Conservation (phyloP, 2,113 vertebrate genomes). For the Pelusios castaneus region DNA sequence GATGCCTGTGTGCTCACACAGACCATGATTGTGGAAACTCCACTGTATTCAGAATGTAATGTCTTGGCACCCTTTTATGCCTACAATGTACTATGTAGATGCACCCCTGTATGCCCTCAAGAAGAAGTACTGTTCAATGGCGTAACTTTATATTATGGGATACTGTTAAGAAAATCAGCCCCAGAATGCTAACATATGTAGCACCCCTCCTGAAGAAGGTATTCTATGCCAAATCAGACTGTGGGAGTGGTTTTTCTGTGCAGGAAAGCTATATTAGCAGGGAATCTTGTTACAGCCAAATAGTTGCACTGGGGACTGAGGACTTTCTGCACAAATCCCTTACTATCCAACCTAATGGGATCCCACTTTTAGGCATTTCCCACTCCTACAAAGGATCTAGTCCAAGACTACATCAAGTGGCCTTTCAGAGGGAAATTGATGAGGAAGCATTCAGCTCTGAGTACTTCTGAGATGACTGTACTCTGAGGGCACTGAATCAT, state of each 20-base stretch:
- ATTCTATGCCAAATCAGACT: neutral
- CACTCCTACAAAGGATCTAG: neutral
- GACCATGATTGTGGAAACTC: neutral
- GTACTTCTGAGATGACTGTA: conserved; percentile 42
- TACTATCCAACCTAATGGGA: neutral
- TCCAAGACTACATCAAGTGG: conserved; percentile 31
- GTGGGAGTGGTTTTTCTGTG: neutral
- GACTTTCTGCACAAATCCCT: neutral
- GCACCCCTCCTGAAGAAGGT: neutral
- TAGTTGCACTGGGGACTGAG: neutral
- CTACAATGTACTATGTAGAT: neutral
- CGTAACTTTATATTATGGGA: neutral
- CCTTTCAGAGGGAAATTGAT: conserved; percentile 43
- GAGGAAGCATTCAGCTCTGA: conserved; percentile 45
- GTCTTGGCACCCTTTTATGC: rapidly evolving
- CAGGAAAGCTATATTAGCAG: neutral
- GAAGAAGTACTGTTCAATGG: neutral
- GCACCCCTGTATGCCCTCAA: neutral
- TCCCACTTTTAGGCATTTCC: neutral
- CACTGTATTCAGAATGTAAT: neutral
- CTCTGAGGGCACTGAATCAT: neutral
- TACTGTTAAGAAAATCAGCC: neutral
- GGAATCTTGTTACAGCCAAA: neutral
- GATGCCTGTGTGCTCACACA: neutral
- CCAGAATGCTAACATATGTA: conserved; percentile 48